These are phyloP conservation scores for Phasia obesa DNA, from an alignment of 2,888 invertebrate species.

Conservation along the genomic window DNA sequence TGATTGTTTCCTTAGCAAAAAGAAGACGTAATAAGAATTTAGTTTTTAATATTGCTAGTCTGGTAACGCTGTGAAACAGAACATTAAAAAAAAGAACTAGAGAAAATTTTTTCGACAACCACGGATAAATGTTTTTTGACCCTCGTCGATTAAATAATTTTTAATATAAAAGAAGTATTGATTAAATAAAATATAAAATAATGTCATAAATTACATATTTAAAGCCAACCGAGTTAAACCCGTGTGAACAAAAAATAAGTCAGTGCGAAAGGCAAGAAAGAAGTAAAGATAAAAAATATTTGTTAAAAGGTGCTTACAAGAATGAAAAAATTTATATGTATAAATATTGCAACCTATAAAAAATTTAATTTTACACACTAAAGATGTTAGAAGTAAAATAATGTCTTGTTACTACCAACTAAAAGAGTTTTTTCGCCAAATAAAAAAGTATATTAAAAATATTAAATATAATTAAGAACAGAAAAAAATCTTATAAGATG, in stretches of 20 bases:
- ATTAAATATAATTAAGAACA: constrained; percentile 51
- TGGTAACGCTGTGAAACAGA: constrained; percentile 35
- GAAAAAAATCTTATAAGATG: constrained; percentile 64
- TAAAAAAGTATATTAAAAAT: constrained; percentile 35
- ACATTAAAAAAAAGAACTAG: constrained; percentile 39
- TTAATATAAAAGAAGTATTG: constrained; percentile 66
- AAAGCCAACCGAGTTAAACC: constrained; percentile 30
- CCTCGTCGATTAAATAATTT: constrained; percentile 66
- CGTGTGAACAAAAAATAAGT: constrained; percentile 37
- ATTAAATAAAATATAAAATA: constrained; percentile 57
- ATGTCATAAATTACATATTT: constrained; percentile 43
- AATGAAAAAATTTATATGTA: constrained; percentile 36
- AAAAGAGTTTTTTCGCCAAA: constrained; percentile 11
- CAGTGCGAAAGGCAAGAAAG: constrained; percentile 25
- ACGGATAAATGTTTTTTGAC: constrained; percentile 55
- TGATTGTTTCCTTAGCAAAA: constrained; percentile 11
- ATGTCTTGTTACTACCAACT: constrained; percentile 4
- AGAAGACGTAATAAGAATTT: constrained; percentile 44
- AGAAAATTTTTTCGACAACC: constrained; percentile 55
- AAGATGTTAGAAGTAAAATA: constrained; percentile 16
- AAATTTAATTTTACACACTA: constrained; percentile 23
- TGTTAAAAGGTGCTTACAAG: constrained; percentile 53
- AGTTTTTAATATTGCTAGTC: neutral
- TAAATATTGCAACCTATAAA: constrained; percentile 35
- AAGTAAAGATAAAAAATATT: constrained; percentile 42